Percentiles rank a stretch among this genome's conserved stretches.
phyloP scores from a whole-genome alignment of 2,113 vertebrate species.

The Cnemophilus loriae region DNA sequence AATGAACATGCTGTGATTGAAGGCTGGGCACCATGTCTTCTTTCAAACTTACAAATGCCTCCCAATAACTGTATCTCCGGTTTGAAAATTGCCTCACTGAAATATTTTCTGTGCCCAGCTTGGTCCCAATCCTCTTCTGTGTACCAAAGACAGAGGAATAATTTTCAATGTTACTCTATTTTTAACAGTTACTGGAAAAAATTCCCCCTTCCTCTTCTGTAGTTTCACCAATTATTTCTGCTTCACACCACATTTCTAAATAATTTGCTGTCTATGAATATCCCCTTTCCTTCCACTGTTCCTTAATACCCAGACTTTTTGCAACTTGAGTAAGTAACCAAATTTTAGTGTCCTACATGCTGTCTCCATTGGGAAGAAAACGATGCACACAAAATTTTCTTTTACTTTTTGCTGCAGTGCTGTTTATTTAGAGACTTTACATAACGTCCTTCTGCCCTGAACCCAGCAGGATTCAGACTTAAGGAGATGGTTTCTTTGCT shows the following conservation, averaged over 20 bases:
- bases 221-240: constrained; percentile 24
- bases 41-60: not conserved
- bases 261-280: not conserved
- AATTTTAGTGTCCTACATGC: not conserved
- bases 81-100: not conserved
- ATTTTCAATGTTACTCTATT: not conserved
- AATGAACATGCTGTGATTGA: not conserved
- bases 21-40: not conserved
- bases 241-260: constrained; percentile 4
- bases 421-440: not conserved
- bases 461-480: not conserved
- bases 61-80: not conserved
- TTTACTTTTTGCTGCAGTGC: not conserved
- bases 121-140: not conserved
- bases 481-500: not conserved
- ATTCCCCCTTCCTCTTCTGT: not conserved
- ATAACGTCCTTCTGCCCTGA: not conserved
- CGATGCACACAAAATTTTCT: not conserved
- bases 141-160: not conserved
- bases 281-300: not conserved
- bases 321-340: not conserved
- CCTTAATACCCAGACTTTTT: not conserved
- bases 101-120: not conserved
- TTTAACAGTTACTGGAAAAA: not conserved
- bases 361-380: not conserved